A percentile compares a stretch with the other conserved stretches of the same genome.
These are phyloP conservation scores for Allophyes oxyacanthae DNA, from an alignment of 2,888 invertebrate genomes.

Conservation along the genomic window DNA sequence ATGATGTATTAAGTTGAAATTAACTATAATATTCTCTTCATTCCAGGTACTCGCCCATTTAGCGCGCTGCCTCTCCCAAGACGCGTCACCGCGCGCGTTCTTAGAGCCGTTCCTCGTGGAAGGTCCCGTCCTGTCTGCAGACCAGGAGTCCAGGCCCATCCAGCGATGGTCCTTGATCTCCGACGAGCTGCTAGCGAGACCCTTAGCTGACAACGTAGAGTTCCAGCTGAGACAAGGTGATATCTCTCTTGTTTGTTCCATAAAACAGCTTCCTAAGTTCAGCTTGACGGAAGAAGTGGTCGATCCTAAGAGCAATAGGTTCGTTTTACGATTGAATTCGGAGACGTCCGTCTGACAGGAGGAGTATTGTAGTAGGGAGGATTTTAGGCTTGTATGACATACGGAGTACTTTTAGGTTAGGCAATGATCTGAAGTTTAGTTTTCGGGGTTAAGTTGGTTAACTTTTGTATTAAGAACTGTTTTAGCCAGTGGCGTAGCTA, in stretches of 20 bases:
- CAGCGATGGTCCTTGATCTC: constrained; percentile 99
- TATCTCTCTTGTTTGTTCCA: constrained; percentile 96
- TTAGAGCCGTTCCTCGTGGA: constrained; percentile 97
- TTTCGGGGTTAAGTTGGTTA: background rate
- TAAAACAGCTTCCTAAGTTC: constrained; percentile 97
- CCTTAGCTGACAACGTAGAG: constrained; percentile 94
- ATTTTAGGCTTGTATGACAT: constrained; percentile 82
- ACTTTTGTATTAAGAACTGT: too few relatives aligned
- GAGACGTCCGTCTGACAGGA: constrained; percentile 98
- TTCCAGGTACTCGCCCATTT: constrained; percentile 94
- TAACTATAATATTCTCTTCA: background rate
- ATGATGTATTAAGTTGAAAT: too few relatives aligned
- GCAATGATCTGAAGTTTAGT: constrained; percentile 32
- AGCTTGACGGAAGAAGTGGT: constrained; percentile 98
- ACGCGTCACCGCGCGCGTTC: constrained; percentile 98
- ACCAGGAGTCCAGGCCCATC: constrained; percentile 94
- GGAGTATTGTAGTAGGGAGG: constrained; percentile 68
- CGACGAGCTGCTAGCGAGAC: constrained; percentile 96
- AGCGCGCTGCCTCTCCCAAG: constrained; percentile 97
- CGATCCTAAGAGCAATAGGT: constrained; percentile 98
- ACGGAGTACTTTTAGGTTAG: constrained; percentile 68
- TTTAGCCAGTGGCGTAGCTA: too few relatives aligned
- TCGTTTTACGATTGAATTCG: constrained; percentile 97
- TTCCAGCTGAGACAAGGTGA: constrained; percentile 98
- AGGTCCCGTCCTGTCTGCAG: constrained; percentile 95